Percentiles rank a stretch among this genome's conserved stretches.
Conservation (phyloP, 2,113 vertebrate species). For the Gallinago paraguaiae region DNA sequence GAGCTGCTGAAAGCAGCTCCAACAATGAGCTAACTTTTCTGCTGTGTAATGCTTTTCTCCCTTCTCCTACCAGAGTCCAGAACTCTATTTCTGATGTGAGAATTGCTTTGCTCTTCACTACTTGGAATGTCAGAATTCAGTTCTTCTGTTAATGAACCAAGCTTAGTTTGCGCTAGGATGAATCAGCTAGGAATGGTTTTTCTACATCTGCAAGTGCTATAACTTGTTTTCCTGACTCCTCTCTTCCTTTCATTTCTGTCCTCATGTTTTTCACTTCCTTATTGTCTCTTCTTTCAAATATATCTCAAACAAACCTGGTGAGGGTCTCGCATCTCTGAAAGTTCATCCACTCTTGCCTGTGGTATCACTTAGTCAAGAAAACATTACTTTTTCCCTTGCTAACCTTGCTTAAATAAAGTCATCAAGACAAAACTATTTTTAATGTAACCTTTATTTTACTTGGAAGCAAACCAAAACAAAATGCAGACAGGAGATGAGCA, state of each 20-base stretch:
- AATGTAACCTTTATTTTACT: neutral
- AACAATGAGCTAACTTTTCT: neutral
- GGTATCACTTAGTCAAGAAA: neutral
- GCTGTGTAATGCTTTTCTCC: neutral
- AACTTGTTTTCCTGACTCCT: neutral
- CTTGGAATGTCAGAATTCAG: neutral
- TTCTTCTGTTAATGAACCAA: neutral
- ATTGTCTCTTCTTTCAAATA: neutral
- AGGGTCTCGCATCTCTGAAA: neutral
- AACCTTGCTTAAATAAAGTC: neutral
- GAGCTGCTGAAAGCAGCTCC: neutral
- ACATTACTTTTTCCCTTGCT: neutral
- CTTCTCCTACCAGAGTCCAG: neutral
- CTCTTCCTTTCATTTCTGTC: neutral
- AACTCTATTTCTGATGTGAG: neutral
- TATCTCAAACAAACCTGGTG: neutral
- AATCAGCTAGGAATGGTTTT: neutral
- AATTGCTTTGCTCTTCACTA: neutral
- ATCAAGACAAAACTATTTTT: fast-evolving
- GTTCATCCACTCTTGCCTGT: neutral
- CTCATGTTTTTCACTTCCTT: neutral
- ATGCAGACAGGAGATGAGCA: neutral
- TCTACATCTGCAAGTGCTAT: neutral
- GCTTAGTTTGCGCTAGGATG: neutral
- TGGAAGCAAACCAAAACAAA: neutral